Percentiles rank a stretch among this genome's conserved stretches.
phyloP scores from a whole-genome alignment of 2,113 vertebrate genomes.

The Gymnocephalus cernua region DNA sequence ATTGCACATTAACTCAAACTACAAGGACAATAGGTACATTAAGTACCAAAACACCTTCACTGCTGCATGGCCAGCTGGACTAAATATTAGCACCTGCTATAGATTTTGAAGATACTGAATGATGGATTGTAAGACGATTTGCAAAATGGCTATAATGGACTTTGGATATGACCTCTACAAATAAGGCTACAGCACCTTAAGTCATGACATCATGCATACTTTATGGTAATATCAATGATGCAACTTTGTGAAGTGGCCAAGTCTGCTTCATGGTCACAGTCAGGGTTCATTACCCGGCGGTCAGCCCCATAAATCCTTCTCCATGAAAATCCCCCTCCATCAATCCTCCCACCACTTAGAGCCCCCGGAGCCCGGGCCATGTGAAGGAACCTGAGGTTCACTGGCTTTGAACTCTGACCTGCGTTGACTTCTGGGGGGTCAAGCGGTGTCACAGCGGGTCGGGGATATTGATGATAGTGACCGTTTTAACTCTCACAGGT shows the following conservation, averaged over 20 bases:
- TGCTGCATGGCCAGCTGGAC: conserved; percentile 12
- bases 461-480: conserved; percentile 60
- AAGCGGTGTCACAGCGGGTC: conserved; percentile 28
- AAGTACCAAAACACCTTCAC: conserved; percentile 5
- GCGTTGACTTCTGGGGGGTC: conserved; percentile 20
- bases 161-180: conserved; percentile 43
- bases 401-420: conserved; percentile 49
- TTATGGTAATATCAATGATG: conserved; percentile 32
- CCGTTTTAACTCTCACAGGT: conserved; percentile 53
- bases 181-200: not conserved
- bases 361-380: not conserved
- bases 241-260: conserved; percentile 43
- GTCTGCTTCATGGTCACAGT: conserved; percentile 61
- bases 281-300: conserved; percentile 61
- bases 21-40: conserved; percentile 28
- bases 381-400: conserved; percentile 57
- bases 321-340: conserved; percentile 57
- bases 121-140: conserved; percentile 17
- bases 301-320: conserved; percentile 67
- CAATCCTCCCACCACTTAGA: conserved; percentile 56
- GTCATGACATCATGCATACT: conserved; percentile 1
- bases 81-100: not conserved
- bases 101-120: conserved; percentile 24
- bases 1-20: conserved; percentile 10
- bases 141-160: conserved; percentile 34